These are phyloP conservation scores for Paralichthys olivaceus DNA, from an alignment of 2,113 vertebrate genomes.

Conservation along the genomic window DNA sequence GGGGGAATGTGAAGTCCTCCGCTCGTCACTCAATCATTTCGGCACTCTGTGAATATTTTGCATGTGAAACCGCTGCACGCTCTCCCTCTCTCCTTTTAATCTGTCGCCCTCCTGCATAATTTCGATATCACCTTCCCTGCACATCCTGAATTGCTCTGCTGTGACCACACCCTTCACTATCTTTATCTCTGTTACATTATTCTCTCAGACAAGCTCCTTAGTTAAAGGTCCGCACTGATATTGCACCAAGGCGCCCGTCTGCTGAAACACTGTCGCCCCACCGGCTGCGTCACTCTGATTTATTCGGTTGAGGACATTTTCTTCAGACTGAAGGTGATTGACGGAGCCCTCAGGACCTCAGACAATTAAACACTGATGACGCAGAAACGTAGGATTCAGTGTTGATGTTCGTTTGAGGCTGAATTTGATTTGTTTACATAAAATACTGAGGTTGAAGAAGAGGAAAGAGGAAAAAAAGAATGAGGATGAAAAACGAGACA, in stretches of 20 bases:
- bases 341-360: constrained; percentile 40
- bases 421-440: constrained; percentile 56
- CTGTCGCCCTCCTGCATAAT: constrained; percentile 27
- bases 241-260: constrained; percentile 50
- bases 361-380: constrained; percentile 37
- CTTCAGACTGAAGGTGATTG: constrained; percentile 53
- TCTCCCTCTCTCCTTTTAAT: constrained; percentile 18
- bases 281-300: constrained; percentile 60
- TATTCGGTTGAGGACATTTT: constrained; percentile 54
- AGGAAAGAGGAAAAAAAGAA: no score
- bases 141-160: neutral
- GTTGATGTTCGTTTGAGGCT: constrained; percentile 25
- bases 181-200: constrained; percentile 38
- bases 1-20: constrained; percentile 17
- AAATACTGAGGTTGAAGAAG: no score
- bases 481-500: neutral
- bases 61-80: neutral
- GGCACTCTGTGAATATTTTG: constrained; percentile 55
- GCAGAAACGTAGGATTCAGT: constrained; percentile 39
- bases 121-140: neutral
- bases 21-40: constrained; percentile 45
- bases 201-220: constrained; percentile 57
- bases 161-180: constrained; percentile 42
- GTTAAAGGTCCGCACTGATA: constrained; percentile 50
- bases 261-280: constrained; percentile 44